Percentiles rank a stretch among this genome's conserved stretches.
Conservation (phyloP, 92 coral and sea anemone species). For the Pocillopora grandis region DNA sequence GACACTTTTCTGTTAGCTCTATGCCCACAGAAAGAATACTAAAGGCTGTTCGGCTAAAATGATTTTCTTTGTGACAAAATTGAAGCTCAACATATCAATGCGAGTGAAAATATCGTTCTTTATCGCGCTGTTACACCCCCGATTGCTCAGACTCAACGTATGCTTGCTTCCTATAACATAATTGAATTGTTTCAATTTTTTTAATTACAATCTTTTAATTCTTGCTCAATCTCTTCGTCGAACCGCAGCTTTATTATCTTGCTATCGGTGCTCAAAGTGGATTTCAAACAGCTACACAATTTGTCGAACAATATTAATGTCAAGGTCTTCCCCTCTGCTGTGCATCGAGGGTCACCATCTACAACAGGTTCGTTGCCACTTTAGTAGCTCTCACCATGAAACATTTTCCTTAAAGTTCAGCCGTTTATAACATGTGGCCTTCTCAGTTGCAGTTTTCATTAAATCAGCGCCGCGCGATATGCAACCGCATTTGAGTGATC, state of each 20-base stretch:
- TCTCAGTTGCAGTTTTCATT: constrained; percentile 1
- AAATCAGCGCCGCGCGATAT: neutral
- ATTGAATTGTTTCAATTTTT: too few species aligned
- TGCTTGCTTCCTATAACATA: too few species aligned
- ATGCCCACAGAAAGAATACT: neutral
- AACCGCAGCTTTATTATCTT: too few species aligned
- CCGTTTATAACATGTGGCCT: neutral
- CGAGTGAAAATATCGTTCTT: neutral
- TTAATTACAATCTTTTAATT: too few species aligned
- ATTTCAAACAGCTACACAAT: too few species aligned
- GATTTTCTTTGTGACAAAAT: neutral
- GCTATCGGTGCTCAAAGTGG: too few species aligned
- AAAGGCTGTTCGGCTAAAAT: neutral
- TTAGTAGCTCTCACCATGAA: too few species aligned
- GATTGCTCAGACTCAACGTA: neutral
- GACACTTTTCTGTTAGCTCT: neutral
- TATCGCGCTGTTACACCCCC: neutral
- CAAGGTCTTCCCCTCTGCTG: too few species aligned
- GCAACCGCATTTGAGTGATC: neutral
- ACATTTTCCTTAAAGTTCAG: neutral
- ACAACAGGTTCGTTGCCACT: too few species aligned
- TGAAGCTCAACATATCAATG: neutral
- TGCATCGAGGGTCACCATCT: too few species aligned
- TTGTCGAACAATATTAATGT: too few species aligned
- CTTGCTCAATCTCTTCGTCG: too few species aligned